phyloP scores from a whole-genome alignment of 2,797 vertebrate genomes.

The Alca torda region DNA sequence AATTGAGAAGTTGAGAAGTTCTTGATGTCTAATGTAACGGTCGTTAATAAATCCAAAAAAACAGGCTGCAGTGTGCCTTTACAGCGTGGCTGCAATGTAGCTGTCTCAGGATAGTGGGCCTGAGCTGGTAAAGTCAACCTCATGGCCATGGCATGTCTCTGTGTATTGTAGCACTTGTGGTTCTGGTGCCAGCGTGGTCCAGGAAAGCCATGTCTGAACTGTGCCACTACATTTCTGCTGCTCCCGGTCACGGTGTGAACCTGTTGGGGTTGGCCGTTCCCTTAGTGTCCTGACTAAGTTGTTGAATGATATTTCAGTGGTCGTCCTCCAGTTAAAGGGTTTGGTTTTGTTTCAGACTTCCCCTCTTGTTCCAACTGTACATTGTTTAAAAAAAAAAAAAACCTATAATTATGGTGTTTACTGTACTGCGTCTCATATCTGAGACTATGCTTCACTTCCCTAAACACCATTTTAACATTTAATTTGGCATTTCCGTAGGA shows the following conservation, averaged over 20 bases:
- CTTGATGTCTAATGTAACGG: not conserved
- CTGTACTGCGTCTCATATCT: not conserved
- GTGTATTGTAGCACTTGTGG: not conserved
- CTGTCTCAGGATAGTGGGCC: not conserved
- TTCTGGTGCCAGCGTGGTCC: not conserved
- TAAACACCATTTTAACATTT: not conserved
- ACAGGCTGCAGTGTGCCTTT: not conserved
- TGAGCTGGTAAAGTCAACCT: not conserved
- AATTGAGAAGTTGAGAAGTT: not conserved
- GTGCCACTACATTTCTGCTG: rapidly evolving
- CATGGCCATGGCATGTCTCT: not conserved
- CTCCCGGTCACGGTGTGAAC: rapidly evolving
- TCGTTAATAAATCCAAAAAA: not conserved
- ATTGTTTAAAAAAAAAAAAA: not conserved
- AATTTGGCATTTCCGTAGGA: not conserved
- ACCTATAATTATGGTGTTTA: not conserved
- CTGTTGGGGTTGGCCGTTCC: not conserved
- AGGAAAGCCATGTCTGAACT: not conserved
- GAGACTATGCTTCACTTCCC: not conserved
- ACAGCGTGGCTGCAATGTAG: not conserved
- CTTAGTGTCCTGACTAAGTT: not conserved
- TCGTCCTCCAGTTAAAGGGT: not conserved
- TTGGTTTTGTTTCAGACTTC: not conserved
- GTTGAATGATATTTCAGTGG: not conserved
- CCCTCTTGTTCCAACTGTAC: not conserved